Evolutionary conservation across 1,140 invertebrate genomes (phyloP).

Genomic region (Asbolus verrucosus): DNA sequence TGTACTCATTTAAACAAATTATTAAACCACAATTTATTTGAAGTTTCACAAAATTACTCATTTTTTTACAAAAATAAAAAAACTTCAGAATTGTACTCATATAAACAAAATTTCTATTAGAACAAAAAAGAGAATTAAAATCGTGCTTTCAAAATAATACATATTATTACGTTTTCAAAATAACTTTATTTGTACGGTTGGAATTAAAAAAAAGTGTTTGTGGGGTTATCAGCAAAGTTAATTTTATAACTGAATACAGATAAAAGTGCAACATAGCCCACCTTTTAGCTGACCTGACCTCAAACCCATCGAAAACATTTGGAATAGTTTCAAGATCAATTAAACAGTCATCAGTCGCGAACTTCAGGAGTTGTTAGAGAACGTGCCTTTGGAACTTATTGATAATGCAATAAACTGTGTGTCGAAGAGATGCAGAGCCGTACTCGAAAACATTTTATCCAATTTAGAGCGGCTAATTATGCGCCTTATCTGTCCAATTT

Average conservation of each 20-base stretch:
- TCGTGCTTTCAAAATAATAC: too few species aligned
- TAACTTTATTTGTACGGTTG: too few species aligned
- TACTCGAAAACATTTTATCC: conserved; percentile 26
- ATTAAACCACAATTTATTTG: too few species aligned
- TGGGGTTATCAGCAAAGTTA: background rate
- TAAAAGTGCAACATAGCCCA: background rate
- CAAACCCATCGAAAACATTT: conserved; percentile 24
- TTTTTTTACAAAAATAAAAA: too few species aligned
- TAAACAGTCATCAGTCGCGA: conserved; percentile 36
- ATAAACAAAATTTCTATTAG: too few species aligned
- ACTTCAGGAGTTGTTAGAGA: conserved; percentile 24
- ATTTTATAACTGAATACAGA: too few species aligned
- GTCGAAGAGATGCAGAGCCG: conserved; percentile 4
- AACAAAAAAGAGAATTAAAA: too few species aligned
- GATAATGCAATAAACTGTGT: conserved; percentile 34
- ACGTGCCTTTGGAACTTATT: conserved; percentile 28
- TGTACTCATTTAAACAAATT: too few species aligned
- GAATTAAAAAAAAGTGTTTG: too few species aligned
- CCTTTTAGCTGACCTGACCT: conserved; percentile 18
- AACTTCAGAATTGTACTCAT: too few species aligned
- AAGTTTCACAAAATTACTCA: too few species aligned
- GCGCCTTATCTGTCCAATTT: conserved; percentile 26
- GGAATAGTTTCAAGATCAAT: conserved; percentile 34
- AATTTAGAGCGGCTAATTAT: conserved; percentile 23
- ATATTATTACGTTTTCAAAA: too few species aligned